A percentile compares a stretch with the other conserved stretches of the same genome.
These are phyloP conservation scores for Rhizoglyphus robini DNA, from an alignment of 1,140 invertebrate species.

Conservation along the genomic window DNA sequence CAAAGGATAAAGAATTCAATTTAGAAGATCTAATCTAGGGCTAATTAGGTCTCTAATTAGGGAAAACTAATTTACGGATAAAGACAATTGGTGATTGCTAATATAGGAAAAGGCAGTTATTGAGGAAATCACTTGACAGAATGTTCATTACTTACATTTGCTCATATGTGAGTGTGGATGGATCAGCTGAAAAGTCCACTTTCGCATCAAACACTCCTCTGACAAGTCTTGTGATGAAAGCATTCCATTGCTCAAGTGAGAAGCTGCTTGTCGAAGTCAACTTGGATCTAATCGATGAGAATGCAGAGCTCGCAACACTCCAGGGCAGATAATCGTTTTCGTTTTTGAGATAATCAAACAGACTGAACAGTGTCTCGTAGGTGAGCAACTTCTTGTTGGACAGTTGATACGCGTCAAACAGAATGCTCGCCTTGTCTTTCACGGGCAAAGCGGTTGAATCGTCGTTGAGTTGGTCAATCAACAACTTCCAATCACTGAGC, in stretches of 20 bases:
- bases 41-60: too few relatives aligned
- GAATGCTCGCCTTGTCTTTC: conserved; percentile 54
- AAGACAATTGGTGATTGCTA: too few relatives aligned
- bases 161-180: background rate
- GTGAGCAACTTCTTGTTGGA: conserved; percentile 55
- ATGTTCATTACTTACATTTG: background rate
- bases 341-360: conserved; percentile 52
- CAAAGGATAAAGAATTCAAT: too few relatives aligned
- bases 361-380: conserved; percentile 48
- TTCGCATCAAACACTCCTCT: conserved; percentile 24
- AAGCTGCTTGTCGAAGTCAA: background rate
- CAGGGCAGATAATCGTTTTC: conserved; percentile 41
- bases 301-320: conserved; percentile 30
- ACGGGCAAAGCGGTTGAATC: conserved; percentile 40
- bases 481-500: conserved; percentile 53
- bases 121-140: too few relatives aligned
- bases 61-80: too few relatives aligned
- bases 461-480: conserved; percentile 55
- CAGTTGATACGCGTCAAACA: conserved; percentile 61
- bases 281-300: conserved; percentile 37
- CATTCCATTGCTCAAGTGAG: conserved; percentile 18
- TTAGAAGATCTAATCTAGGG: too few relatives aligned
- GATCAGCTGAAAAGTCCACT: background rate
- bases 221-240: conserved; percentile 11
- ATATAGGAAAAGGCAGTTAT: too few relatives aligned